These are phyloP conservation scores for Chrysochloris asiatica DNA, from an alignment of 2,113 vertebrate genomes.

Conservation along the genomic window DNA sequence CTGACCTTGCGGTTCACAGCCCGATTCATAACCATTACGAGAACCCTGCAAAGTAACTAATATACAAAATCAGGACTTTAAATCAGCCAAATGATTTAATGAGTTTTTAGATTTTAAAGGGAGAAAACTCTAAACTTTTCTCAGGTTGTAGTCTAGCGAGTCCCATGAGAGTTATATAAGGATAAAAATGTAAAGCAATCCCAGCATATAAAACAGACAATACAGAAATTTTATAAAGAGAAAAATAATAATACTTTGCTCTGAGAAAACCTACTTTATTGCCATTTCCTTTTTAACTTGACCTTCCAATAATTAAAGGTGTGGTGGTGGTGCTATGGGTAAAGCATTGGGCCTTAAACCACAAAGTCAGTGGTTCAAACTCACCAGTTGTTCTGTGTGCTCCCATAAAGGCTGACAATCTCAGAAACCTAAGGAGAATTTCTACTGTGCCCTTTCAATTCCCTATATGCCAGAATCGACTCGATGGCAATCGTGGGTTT, in stretches of 20 bases:
- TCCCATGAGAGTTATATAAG: neutral
- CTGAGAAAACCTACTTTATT: neutral
- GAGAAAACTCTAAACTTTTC: neutral
- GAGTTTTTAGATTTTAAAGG: conserved; percentile 27
- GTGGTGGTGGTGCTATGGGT: too few species aligned
- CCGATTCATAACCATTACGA: neutral
- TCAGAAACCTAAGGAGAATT: too few species aligned
- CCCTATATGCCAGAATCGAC: too few species aligned
- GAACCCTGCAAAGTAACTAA: neutral
- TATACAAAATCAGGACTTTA: conserved; percentile 31
- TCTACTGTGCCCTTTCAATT: too few species aligned
- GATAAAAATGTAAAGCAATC: neutral
- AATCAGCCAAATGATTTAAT: conserved; percentile 12
- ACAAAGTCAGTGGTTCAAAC: too few species aligned
- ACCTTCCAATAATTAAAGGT: neutral
- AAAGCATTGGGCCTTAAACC: too few species aligned
- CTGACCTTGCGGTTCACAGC: too few species aligned
- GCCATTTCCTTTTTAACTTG: neutral
- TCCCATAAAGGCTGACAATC: too few species aligned
- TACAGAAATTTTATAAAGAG: neutral
- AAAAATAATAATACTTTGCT: neutral
- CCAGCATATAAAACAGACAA: neutral
- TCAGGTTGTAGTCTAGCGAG: conserved; percentile 13
- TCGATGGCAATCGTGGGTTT: too few species aligned
- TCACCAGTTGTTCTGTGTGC: too few species aligned